A percentile compares a stretch with the other conserved stretches of the same genome.
phyloP scores from a whole-genome alignment of 1,140 invertebrate species.

The Agrypnia vestita region DNA sequence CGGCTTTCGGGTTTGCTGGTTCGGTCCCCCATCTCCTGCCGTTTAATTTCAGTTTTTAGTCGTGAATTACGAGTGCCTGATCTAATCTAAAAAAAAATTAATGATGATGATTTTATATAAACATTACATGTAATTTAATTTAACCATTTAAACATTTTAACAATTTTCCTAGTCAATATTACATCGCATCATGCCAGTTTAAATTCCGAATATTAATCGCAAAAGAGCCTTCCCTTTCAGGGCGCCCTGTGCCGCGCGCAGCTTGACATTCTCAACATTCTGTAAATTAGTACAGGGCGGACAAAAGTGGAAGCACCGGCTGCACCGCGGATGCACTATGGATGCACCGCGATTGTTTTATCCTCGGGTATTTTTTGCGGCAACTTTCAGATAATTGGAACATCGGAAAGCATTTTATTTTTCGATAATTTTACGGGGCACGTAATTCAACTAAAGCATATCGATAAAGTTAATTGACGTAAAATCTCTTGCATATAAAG shows the following conservation, averaged over 20 bases:
- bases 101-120: no score
- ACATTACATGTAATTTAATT: no score
- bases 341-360: conserved; percentile 33
- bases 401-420: conserved; percentile 4
- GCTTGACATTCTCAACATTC: conserved; percentile 58
- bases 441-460: background rate
- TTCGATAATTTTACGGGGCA: background rate
- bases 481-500: background rate
- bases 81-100: no score
- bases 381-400: conserved; percentile 15
- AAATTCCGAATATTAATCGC: no score
- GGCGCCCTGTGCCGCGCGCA: background rate
- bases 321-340: background rate
- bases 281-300: conserved; percentile 56
- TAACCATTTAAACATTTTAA: no score
- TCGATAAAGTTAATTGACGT: background rate
- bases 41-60: no score
- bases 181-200: no score
- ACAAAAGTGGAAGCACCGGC: conserved; percentile 29
- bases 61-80: no score
- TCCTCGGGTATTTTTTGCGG: conserved; percentile 35
- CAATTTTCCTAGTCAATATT: no score
- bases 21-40: no score
- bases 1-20: no score
- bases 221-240: no score